Conservation (phyloP, 2,113 vertebrate genomes). For the Epinephelus moara region DNA sequence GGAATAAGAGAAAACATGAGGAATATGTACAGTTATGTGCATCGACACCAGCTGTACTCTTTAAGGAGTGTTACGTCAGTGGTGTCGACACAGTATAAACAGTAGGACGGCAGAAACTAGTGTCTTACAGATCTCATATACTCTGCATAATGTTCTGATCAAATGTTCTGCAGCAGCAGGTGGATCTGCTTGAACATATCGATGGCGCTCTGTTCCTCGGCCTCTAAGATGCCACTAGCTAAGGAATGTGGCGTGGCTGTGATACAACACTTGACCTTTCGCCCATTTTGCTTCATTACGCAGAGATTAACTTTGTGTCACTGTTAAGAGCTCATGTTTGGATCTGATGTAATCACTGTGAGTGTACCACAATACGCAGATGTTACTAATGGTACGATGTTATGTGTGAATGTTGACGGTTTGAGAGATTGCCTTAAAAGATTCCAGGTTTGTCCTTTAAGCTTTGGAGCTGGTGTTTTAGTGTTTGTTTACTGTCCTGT, state of each 20-base stretch:
- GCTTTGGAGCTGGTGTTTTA: background rate
- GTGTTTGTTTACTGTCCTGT: background rate
- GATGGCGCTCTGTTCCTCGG: background rate
- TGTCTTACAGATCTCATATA: background rate
- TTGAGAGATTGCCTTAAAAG: constrained; percentile 11
- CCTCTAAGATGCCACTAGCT: background rate
- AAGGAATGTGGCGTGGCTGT: constrained; percentile 16
- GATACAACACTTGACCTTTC: constrained; percentile 53
- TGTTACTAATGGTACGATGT: constrained; percentile 31
- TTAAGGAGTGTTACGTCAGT: no score
- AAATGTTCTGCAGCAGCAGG: background rate
- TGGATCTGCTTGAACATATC: background rate
- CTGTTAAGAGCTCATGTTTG: constrained; percentile 57
- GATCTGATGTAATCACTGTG: constrained; percentile 56
- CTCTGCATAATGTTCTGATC: no score
- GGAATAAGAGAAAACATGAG: no score
- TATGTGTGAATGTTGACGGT: constrained; percentile 33
- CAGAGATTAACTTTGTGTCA: constrained; percentile 63
- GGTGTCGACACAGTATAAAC: background rate
- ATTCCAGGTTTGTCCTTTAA: background rate
- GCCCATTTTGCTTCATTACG: constrained; percentile 65
- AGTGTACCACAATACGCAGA: constrained; percentile 48
- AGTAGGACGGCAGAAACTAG: background rate
- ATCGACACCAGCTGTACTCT: no score
- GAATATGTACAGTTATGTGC: no score